Percentiles rank a stretch among this genome's conserved stretches.
phyloP scores from a whole-genome alignment of 2,888 invertebrate genomes.

The Harpalus rufipes region DNA sequence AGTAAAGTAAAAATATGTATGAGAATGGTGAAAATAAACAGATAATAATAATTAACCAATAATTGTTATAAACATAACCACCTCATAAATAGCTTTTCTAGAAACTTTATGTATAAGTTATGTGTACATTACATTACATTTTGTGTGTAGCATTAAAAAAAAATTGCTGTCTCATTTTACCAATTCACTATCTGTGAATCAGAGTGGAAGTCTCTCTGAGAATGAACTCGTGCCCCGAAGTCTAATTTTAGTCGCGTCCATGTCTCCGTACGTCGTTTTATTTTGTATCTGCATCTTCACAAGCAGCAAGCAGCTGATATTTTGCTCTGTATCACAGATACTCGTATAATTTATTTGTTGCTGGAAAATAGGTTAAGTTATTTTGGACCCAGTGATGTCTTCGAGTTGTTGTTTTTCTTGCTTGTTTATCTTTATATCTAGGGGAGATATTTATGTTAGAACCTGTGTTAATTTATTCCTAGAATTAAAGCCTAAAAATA shows the following conservation, averaged over 20 bases:
- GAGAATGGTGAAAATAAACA: too few species aligned
- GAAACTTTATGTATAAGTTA: too few species aligned
- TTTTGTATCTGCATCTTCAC: constrained; percentile 6
- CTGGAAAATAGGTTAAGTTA: constrained; percentile 47
- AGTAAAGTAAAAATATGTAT: too few species aligned
- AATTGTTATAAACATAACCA: too few species aligned
- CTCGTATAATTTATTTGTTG: neutral
- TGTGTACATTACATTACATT: too few species aligned
- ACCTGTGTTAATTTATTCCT: neutral
- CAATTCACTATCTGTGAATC: too few species aligned
- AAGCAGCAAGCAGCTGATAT: constrained; percentile 43
- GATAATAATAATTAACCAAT: too few species aligned
- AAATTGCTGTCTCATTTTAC: too few species aligned
- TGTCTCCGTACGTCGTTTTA: constrained; percentile 4
- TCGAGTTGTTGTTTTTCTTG: constrained; percentile 29
- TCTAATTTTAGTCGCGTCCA: constrained; percentile 18
- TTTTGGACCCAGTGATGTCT: constrained; percentile 25
- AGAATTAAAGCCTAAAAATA: neutral
- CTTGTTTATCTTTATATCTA: constrained; percentile 37
- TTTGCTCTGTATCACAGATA: constrained; percentile 1
- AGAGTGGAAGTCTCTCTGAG: neutral
- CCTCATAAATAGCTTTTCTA: too few species aligned
- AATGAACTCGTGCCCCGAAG: constrained; percentile 23
- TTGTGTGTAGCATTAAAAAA: too few species aligned
- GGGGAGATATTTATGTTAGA: constrained; percentile 27